These are phyloP conservation scores for Pycnonotus jocosus DNA, from an alignment of 2,113 vertebrate species.

Conservation along the genomic window DNA sequence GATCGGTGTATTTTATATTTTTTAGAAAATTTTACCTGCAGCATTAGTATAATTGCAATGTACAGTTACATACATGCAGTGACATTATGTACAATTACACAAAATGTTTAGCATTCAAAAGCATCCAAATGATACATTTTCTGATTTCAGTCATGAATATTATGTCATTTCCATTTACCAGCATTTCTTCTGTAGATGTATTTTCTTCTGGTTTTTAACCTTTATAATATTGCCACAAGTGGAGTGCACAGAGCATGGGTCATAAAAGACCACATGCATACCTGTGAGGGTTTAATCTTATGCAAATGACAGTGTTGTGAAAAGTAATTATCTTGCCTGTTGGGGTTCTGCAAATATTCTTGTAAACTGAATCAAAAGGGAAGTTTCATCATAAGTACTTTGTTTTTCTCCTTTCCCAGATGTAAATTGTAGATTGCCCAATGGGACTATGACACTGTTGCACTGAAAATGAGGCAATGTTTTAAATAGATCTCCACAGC, in stretches of 20 bases:
- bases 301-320: neutral
- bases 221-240: neutral
- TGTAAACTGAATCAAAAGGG: neutral
- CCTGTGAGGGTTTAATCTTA: neutral
- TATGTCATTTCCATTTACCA: neutral
- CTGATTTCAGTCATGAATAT: neutral
- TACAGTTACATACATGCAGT: neutral
- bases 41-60: neutral
- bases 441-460: neutral
- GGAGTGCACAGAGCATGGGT: neutral
- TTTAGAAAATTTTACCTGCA: neutral
- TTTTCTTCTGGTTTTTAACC: neutral
- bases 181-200: neutral
- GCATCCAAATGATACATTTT: neutral
- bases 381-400: neutral
- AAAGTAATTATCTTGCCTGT: neutral
- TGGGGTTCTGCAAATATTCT: neutral
- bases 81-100: neutral
- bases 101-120: neutral
- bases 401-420: neutral
- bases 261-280: neutral
- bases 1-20: neutral
- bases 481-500: slow-evolving; percentile 14
- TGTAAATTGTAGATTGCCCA: neutral
- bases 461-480: slow-evolving; percentile 9